A percentile compares a stretch with the other conserved stretches of the same genome.
phyloP scores from a whole-genome alignment of 2,113 vertebrate genomes.

The Heterotis niloticus region DNA sequence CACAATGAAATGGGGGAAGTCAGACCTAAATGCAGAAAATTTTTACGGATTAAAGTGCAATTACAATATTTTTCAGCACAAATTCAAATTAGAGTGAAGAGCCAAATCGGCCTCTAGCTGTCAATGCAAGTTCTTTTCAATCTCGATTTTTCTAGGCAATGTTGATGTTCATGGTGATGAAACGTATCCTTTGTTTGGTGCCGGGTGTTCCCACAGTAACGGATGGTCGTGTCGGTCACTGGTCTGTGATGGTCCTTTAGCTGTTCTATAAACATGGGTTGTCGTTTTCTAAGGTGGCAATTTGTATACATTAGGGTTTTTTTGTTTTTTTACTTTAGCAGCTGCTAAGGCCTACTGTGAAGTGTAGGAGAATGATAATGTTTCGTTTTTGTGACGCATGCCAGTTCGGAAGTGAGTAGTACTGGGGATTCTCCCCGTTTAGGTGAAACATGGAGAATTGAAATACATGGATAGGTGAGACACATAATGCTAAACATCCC shows the following conservation, averaged over 20 bases:
- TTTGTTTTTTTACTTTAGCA: constrained; percentile 1
- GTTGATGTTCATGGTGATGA: constrained; percentile 8
- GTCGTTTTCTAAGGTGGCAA: background rate
- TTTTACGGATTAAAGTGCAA: constrained; percentile 59
- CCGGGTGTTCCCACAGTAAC: constrained; percentile 19
- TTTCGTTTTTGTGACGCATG: constrained; percentile 16
- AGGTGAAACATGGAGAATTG: background rate
- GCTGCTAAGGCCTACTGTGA: constrained; percentile 1
- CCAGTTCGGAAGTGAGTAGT: background rate
- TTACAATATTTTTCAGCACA: constrained; percentile 51
- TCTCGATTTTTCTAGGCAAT: background rate
- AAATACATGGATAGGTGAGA: too few relatives aligned
- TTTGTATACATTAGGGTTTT: constrained; percentile 19
- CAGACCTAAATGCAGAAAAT: constrained; percentile 36
- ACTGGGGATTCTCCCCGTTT: background rate
- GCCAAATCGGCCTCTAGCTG: constrained; percentile 22
- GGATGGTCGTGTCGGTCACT: constrained; percentile 9
- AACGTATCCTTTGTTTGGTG: constrained; percentile 23
- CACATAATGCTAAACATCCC: background rate
- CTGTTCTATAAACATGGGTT: constrained; percentile 26
- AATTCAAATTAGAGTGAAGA: constrained; percentile 40
- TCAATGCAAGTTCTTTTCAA: background rate
- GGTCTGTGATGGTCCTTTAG: constrained; percentile 12
- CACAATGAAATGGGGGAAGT: constrained; percentile 24
- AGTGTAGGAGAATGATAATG: background rate